A percentile compares a stretch with the other conserved stretches of the same genome.
phyloP scores from a whole-genome alignment of 2,797 vertebrate species.

The Labeo calbasu region DNA sequence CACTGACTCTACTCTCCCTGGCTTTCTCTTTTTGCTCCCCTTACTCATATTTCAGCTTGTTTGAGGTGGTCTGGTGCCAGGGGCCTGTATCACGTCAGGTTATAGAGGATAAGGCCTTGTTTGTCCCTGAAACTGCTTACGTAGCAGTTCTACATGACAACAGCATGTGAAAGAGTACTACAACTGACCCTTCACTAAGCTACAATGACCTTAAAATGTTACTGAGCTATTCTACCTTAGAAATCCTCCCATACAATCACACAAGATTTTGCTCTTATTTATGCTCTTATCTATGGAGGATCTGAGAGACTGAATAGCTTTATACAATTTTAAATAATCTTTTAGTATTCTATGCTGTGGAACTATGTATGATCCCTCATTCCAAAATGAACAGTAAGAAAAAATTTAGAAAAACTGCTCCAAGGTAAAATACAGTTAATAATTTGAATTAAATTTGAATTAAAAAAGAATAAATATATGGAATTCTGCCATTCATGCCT shows the following conservation, averaged over 20 bases:
- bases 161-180: not conserved
- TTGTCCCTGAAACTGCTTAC: constrained; percentile 26
- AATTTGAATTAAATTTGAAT: not conserved
- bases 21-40: constrained; percentile 26
- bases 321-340: not conserved
- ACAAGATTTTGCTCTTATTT: not conserved
- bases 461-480: not conserved
- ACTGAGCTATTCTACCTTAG: not conserved
- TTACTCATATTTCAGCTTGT: constrained; percentile 34
- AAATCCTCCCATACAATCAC: not conserved
- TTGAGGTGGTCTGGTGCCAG: constrained; percentile 3
- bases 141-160: constrained; percentile 12
- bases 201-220: not conserved
- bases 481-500: not conserved
- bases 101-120: constrained; percentile 2
- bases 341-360: not conserved
- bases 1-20: constrained; percentile 12
- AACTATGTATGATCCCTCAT: not conserved
- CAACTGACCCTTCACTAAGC: not conserved
- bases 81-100: constrained; percentile 13
- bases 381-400: not conserved
- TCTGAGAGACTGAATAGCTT: not conserved
- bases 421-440: not conserved
- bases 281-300: not conserved
- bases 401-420: not conserved